Evolutionary conservation across 2,797 vertebrate genomes (phyloP).

Genomic region (Natrix natrix): DNA sequence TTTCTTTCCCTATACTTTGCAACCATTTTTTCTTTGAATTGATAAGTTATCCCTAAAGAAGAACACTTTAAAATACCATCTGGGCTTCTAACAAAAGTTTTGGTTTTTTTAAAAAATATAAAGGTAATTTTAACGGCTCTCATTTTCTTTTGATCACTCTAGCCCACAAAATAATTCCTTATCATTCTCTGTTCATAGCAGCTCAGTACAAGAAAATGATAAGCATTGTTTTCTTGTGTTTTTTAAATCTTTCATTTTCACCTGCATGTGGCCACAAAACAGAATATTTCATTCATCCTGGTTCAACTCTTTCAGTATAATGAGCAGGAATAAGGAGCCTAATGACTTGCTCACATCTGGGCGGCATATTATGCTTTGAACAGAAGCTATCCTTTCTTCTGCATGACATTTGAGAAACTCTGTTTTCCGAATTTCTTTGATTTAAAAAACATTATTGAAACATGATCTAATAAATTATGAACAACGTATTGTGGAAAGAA

Average conservation of each 20-base stretch:
- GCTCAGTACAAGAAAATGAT: not conserved
- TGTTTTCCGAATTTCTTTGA: not conserved
- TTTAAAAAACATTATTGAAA: not conserved
- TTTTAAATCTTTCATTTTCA: not conserved
- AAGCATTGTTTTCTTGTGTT: constrained; percentile 27
- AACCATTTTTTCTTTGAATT: constrained; percentile 25
- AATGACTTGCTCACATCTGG: not conserved
- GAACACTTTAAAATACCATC: not conserved
- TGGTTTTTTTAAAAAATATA: constrained; percentile 17
- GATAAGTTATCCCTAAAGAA: constrained; percentile 5
- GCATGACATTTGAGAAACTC: not conserved
- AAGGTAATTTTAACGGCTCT: not conserved
- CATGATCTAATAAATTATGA: not conserved
- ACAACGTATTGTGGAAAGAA: not conserved
- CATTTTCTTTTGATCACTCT: constrained; percentile 27
- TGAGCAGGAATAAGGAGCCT: not conserved
- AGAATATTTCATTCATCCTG: constrained; percentile 32
- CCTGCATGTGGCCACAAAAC: constrained; percentile 18
- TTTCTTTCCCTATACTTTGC: constrained; percentile 17
- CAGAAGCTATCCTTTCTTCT: not conserved
- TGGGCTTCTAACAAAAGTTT: constrained; percentile 21
- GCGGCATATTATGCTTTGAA: not conserved
- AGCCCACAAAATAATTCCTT: constrained; percentile 33
- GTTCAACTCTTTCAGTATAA: constrained; percentile 25
- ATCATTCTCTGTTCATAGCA: constrained; percentile 32